A percentile compares a stretch with the other conserved stretches of the same genome.
Conservation (phyloP, 2,797 vertebrate genomes). For the Psittacula echo region DNA sequence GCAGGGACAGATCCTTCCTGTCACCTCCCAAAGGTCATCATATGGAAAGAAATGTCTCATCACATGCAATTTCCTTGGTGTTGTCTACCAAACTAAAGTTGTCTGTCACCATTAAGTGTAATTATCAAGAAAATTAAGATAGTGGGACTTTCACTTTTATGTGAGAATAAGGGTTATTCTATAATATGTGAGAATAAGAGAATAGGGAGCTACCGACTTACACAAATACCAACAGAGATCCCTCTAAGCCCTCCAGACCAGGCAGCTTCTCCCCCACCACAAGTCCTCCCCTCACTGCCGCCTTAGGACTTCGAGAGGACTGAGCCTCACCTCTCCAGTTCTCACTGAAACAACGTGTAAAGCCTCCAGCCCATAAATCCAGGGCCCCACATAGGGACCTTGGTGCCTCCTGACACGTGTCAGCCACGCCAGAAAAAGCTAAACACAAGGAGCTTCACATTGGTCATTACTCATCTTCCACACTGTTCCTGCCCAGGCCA, state of each 20-base stretch:
- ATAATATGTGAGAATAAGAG: too few species aligned
- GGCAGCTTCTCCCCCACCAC: neutral
- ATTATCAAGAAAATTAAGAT: neutral
- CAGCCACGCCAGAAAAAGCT: neutral
- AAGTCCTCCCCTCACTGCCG: neutral
- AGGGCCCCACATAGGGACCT: neutral
- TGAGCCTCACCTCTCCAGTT: neutral
- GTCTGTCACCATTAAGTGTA: neutral
- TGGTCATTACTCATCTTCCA: neutral
- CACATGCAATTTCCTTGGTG: neutral
- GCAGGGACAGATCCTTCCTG: neutral
- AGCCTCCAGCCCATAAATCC: neutral
- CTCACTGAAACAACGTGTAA: neutral
- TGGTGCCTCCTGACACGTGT: neutral
- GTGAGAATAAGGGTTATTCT: too few species aligned
- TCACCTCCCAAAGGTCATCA: neutral
- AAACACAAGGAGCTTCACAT: fast-evolving
- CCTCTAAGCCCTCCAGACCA: neutral
- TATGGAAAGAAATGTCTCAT: neutral
- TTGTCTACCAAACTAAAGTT: neutral
- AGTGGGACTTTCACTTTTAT: neutral
- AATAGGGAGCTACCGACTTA: neutral
- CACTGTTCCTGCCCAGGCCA: fast-evolving
- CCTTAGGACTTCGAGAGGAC: fast-evolving
- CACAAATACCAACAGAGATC: neutral